A percentile compares a stretch with the other conserved stretches of the same genome.
phyloP scores from a whole-genome alignment of 1,140 invertebrate species.

The Drosophila mayri region DNA sequence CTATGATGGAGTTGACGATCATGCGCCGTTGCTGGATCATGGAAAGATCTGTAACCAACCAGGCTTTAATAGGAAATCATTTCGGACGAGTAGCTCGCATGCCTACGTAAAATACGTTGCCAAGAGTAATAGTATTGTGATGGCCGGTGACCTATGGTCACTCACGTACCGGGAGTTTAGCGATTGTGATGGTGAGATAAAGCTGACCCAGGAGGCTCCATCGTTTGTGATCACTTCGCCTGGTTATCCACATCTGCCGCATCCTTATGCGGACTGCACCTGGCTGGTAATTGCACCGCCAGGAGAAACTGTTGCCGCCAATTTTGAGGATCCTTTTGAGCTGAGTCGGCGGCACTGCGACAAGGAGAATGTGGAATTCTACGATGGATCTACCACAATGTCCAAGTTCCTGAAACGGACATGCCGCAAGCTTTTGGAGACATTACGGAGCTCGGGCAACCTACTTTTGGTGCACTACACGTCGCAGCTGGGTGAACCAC shows the following conservation, averaged over 20 bases:
- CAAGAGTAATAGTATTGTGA: accelerated
- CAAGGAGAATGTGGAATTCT: conserved; percentile 90
- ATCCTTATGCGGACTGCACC: conserved; percentile 91
- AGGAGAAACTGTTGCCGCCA: conserved; percentile 89
- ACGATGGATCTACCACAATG: conserved; percentile 90
- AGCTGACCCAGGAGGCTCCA: conserved; percentile 76
- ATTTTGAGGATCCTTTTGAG: conserved; percentile 91
- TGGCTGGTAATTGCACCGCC: conserved; percentile 90
- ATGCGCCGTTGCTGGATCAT: conserved; percentile 88
- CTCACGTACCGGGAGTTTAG: conserved; percentile 74
- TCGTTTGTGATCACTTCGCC: conserved; percentile 88
- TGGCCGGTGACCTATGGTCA: conserved; percentile 25
- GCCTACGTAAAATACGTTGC: conserved; percentile 52
- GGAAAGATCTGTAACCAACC: conserved; percentile 62
- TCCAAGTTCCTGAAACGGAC: conserved; percentile 88
- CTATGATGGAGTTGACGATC: conserved; percentile 89
- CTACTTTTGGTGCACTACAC: conserved; percentile 90
- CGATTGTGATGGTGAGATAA: conserved; percentile 61
- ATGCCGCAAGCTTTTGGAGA: conserved; percentile 86
- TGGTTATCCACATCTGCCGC: conserved; percentile 92
- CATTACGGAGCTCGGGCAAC: conserved; percentile 86
- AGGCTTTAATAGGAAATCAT: conserved; percentile 4
- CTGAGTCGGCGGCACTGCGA: conserved; percentile 87
- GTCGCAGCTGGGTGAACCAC: conserved; percentile 88
- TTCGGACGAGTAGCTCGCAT: conserved; percentile 59